Base-by-base conservation (phyloP, 2,113 vertebrate genomes). In the Plestiodon gilberti region DNA sequence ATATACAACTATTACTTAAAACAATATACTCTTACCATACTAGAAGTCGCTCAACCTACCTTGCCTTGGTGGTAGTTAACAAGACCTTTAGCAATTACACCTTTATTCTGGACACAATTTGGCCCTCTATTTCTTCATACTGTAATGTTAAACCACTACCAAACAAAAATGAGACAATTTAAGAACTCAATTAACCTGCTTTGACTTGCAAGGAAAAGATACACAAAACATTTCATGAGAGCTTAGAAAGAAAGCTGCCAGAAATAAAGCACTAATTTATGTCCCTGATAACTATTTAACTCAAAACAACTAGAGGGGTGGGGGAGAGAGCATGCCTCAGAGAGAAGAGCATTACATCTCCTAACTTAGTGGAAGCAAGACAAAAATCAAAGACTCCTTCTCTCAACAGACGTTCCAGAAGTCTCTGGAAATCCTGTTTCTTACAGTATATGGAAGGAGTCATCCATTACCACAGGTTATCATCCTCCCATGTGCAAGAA, bases 61-160 rank as follows among this genome's bases (percentile, higher is more conserved):
- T 98, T 98, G 88, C 96, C 96, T 78, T 96, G 96, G 94, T 93
- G 96, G 93, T 88, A 97, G 88, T 93, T 97, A 85, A 98, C 23
- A 93, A 87, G 92, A 83, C 98, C 98, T 85, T 40, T 96, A 71
- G 96, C 97, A 95, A 78, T 96, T 81, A 99, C 96, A 83, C 94
- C 95, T 89, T 93, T 96, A 93, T 99, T 97, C n/a, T n/a, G n/a
- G 88, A 90, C 40, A 81, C 96, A 96, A 28, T 65, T 96, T 15
- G 91, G 43, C 93, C 94, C 96, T 74, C 61, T 89, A 95, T 81
- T 74, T 89, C 92, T 73, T 96, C 96, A 90, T 97, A 97, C 69
- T 91, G 94, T 89, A 99, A 48, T 7, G 95, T 93, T 89, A 99
- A 93, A 74, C 92, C 97, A 94, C 98, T 99, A 86, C 25, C 84